Evolutionary conservation across 2,888 invertebrate genomes (phyloP).

Genomic region (Coenonympha arcania): DNA sequence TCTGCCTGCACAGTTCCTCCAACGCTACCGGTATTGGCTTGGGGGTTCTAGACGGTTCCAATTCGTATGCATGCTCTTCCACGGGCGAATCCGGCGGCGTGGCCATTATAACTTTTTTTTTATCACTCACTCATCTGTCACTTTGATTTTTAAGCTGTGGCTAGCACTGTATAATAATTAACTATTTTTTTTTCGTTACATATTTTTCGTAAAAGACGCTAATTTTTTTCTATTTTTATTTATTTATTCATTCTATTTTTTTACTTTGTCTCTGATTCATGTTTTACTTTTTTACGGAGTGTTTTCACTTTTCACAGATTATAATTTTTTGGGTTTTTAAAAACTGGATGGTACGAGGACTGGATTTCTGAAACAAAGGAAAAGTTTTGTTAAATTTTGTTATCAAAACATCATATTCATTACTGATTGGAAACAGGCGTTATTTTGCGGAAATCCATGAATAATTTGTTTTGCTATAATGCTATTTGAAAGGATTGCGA

Average conservation of each 20-base stretch:
- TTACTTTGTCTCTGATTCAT: too few relatives aligned
- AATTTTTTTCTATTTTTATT: background rate
- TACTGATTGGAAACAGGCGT: background rate
- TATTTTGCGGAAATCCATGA: too few relatives aligned
- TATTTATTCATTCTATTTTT: background rate
- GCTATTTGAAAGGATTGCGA: too few relatives aligned
- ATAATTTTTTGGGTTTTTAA: too few relatives aligned
- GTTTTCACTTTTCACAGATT: background rate
- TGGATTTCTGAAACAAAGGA: slow-evolving; percentile 48
- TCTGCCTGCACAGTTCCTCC: slow-evolving; percentile 92
- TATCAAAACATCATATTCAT: background rate
- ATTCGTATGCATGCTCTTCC: slow-evolving; percentile 89
- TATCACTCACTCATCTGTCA: slow-evolving; percentile 25
- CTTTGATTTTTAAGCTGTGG: slow-evolving; percentile 20
- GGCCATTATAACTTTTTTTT: slow-evolving; percentile 73
- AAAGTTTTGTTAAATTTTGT: background rate
- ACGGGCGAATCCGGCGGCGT: slow-evolving; percentile 90
- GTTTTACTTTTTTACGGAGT: background rate
- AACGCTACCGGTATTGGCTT: slow-evolving; percentile 89
- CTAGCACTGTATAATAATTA: too few relatives aligned
- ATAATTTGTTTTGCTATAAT: too few relatives aligned
- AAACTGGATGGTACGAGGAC: slow-evolving; percentile 40
- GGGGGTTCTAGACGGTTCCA: slow-evolving; percentile 85
- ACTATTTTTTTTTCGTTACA: too few relatives aligned
- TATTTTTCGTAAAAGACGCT: slow-evolving; percentile 8